Evolutionary conservation across 2,797 vertebrate species (phyloP).

Genomic region (Perodicticus potto): DNA sequence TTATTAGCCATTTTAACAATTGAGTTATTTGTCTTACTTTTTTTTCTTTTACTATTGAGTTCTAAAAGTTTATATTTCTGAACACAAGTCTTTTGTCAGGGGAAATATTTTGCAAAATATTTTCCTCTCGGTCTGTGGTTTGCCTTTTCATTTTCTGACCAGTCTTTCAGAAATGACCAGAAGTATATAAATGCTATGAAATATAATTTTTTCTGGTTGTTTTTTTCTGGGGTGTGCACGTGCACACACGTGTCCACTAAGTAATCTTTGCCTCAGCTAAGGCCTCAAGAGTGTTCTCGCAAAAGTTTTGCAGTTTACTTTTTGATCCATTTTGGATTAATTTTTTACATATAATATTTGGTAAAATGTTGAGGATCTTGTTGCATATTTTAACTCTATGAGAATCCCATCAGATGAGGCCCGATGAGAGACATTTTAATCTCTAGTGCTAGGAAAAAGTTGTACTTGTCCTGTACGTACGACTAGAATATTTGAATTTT

Average conservation of each 20-base stretch:
- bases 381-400: background rate
- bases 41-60: background rate
- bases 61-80: background rate
- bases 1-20: background rate
- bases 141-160: background rate
- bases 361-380: background rate
- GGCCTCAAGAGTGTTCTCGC: background rate
- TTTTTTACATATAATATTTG: background rate
- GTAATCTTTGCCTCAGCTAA: background rate
- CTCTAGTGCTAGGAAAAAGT: background rate
- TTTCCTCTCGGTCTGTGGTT: background rate
- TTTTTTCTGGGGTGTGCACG: background rate
- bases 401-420: background rate
- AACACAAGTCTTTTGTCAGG: background rate
- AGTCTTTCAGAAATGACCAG: background rate
- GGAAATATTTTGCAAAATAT: background rate
- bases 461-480: background rate
- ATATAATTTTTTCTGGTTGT: background rate
- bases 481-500: constrained; percentile 28
- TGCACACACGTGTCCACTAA: background rate
- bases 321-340: background rate
- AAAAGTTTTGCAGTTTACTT: background rate
- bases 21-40: background rate
- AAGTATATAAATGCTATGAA: background rate
- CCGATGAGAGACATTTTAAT: background rate